Evolutionary conservation across 1,140 invertebrate genomes (phyloP).

Genomic region (Aphidius ervi): DNA sequence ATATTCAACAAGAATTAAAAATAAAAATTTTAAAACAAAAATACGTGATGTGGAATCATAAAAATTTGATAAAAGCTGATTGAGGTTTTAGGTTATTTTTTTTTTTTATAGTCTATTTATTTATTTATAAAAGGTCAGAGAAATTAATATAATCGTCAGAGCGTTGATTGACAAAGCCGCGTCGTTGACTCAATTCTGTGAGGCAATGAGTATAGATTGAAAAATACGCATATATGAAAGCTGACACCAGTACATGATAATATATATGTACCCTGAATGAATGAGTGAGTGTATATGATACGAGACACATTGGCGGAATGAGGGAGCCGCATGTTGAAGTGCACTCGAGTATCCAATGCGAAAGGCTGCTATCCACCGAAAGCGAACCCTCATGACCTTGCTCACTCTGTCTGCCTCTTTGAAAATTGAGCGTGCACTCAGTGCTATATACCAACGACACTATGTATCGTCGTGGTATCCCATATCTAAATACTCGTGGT

Average conservation of each 20-base stretch:
- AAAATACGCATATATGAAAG: conserved; percentile 18
- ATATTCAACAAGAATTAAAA: too few relatives aligned
- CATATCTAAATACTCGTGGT: too few relatives aligned
- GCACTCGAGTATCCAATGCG: conserved; percentile 17
- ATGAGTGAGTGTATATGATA: conserved; percentile 3
- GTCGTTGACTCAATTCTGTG: conserved; percentile 26
- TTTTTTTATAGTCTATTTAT: neutral
- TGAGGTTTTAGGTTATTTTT: neutral
- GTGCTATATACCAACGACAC: neutral
- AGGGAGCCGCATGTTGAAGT: conserved; percentile 20
- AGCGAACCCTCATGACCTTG: conserved; percentile 8
- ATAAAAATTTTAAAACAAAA: too few relatives aligned
- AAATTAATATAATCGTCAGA: conserved; percentile 27
- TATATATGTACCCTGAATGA: conserved; percentile 10
- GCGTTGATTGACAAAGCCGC: conserved; percentile 32
- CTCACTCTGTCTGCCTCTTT: conserved; percentile 7
- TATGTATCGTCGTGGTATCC: too few relatives aligned
- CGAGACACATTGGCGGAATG: neutral
- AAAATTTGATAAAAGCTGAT: neutral
- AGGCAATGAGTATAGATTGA: conserved; percentile 16
- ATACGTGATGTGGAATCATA: too few relatives aligned
- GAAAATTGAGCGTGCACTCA: conserved; percentile 10
- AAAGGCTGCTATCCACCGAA: conserved; percentile 3
- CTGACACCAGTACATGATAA: conserved; percentile 19
- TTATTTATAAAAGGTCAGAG: conserved; percentile 12